phyloP scores from a whole-genome alignment of 2,888 invertebrate species.

The Cephus nigrinus region DNA sequence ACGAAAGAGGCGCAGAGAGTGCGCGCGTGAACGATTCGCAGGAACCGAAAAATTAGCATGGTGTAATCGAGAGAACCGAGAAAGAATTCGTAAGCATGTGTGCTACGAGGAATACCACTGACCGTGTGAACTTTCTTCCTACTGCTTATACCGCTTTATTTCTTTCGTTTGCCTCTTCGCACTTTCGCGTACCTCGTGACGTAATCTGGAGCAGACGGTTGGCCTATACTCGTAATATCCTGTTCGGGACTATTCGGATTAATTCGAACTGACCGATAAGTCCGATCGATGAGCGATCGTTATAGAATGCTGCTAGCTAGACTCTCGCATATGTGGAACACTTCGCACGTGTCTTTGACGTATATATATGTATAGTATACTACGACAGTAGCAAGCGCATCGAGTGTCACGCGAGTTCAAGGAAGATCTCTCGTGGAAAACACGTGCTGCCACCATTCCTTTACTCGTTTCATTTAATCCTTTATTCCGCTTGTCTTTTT shows the following conservation, averaged over 20 bases:
- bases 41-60: background rate
- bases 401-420: slow-evolving; percentile 23
- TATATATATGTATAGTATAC: background rate
- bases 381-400: slow-evolving; percentile 15
- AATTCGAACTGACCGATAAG: background rate
- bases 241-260: background rate
- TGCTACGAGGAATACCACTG: too few species aligned
- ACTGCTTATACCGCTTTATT: background rate
- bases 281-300: background rate
- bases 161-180: background rate
- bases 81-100: background rate
- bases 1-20: background rate
- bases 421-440: background rate
- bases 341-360: background rate
- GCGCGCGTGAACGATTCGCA: background rate
- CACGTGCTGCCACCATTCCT: background rate
- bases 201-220: background rate
- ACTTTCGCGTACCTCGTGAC: background rate
- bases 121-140: background rate
- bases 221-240: background rate
- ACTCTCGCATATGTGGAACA: background rate
- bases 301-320: background rate
- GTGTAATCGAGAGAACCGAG: background rate
- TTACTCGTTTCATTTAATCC: background rate
- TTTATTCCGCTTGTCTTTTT: background rate